Evolutionary conservation across 2,888 invertebrate species (phyloP).

Genomic region (Drosophila imparisetae): DNA sequence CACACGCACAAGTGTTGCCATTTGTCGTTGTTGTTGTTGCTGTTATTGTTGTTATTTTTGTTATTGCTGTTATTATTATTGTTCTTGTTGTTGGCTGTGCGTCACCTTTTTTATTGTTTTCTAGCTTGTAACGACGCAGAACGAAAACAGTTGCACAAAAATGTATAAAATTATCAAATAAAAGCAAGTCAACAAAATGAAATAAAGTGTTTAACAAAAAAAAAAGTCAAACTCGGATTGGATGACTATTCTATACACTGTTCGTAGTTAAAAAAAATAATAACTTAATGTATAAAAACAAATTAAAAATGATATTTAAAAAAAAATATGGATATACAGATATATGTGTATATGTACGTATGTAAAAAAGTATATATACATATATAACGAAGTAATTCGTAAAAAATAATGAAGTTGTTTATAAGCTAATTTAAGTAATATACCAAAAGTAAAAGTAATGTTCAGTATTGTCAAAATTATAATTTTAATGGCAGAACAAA

Average conservation of each 20-base stretch:
- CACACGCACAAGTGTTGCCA: constrained; percentile 76
- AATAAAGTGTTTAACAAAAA: constrained; percentile 12
- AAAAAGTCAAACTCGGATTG: neutral
- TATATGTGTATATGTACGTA: no score
- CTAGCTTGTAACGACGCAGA: constrained; percentile 60
- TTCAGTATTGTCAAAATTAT: neutral
- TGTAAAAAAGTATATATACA: fast-evolving
- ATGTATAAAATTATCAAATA: constrained; percentile 77
- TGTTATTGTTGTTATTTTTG: constrained; percentile 16
- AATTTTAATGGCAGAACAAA: neutral
- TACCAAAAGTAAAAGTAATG: neutral
- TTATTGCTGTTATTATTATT: constrained; percentile 17
- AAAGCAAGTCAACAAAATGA: constrained; percentile 43
- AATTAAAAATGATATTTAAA: neutral
- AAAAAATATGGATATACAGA: neutral
- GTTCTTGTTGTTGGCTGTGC: constrained; percentile 42
- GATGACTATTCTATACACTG: constrained; percentile 18
- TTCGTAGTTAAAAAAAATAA: no score
- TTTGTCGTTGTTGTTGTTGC: constrained; percentile 33
- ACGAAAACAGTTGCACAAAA: constrained; percentile 65
- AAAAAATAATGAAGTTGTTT: neutral
- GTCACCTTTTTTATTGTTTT: constrained; percentile 62
- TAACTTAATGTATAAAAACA: neutral
- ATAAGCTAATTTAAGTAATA: neutral
- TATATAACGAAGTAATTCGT: neutral